Evolutionary conservation across 2,113 vertebrate genomes (phyloP).

Genomic region (Sorex araneus): DNA sequence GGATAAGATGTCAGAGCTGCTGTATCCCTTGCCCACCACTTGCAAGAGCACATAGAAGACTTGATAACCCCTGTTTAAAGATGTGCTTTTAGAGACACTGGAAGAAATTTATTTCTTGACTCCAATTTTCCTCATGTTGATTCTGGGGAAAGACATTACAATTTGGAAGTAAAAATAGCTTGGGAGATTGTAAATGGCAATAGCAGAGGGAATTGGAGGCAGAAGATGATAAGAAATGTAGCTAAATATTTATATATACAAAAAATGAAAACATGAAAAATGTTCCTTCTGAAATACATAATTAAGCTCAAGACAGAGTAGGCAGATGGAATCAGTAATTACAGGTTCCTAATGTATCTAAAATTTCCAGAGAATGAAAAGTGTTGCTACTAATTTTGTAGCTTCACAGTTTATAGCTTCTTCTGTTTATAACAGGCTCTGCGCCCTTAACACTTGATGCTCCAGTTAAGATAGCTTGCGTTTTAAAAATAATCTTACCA

Average conservation of each 20-base stretch:
- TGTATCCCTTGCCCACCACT: background rate
- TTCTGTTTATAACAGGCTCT: slow-evolving; percentile 71
- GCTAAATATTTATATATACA: slow-evolving; percentile 81
- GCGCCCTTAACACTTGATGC: slow-evolving; percentile 78
- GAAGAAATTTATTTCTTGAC: slow-evolving; percentile 40
- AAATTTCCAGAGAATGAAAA: slow-evolving; percentile 77
- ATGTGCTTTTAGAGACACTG: background rate
- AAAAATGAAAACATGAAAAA: slow-evolving; percentile 81
- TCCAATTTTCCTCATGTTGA: slow-evolving; percentile 37
- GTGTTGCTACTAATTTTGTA: slow-evolving; percentile 80
- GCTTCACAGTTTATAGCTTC: slow-evolving; percentile 79
- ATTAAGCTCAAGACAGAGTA: slow-evolving; percentile 79
- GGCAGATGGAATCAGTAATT: slow-evolving; percentile 83
- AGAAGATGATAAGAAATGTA: slow-evolving; percentile 80
- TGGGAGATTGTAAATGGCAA: slow-evolving; percentile 74
- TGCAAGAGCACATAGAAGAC: background rate
- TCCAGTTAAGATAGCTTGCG: slow-evolving; percentile 53
- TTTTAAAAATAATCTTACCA: slow-evolving; percentile 65
- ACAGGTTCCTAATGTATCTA: slow-evolving; percentile 82
- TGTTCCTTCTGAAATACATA: slow-evolving; percentile 79
- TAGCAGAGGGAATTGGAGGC: slow-evolving; percentile 62
- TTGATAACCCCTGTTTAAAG: background rate
- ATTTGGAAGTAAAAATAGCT: slow-evolving; percentile 79
- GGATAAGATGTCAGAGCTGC: background rate
- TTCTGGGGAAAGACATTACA: slow-evolving; percentile 53